A percentile compares a stretch with the other conserved stretches of the same genome.
Conservation (phyloP, 1,140 invertebrate genomes). For the Dermatophagoides farinae region DNA sequence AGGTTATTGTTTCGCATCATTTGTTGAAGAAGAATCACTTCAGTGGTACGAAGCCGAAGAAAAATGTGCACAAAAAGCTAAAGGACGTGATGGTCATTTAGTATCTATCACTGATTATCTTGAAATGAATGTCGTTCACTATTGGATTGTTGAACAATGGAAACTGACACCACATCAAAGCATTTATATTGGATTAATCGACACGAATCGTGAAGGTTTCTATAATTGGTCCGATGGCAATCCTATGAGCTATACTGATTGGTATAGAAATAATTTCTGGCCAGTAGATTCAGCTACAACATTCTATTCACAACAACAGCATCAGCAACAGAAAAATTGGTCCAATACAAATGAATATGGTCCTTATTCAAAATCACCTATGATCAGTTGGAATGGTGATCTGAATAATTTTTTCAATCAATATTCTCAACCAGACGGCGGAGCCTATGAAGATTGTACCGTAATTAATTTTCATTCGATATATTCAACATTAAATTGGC, state of each 20-base stretch:
- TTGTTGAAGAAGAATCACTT: conserved; percentile 17
- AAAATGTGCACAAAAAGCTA: conserved; percentile 14
- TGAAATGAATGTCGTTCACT: conserved; percentile 22
- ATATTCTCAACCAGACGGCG: conserved; percentile 21
- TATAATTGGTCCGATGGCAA: conserved; percentile 22
- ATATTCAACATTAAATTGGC: conserved; percentile 22
- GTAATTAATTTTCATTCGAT: conserved; percentile 20
- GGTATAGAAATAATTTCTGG: conserved; percentile 14
- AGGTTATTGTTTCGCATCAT: conserved; percentile 20
- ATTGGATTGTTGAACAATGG: conserved; percentile 20
- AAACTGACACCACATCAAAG: conserved; percentile 15
- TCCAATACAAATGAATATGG: background rate
- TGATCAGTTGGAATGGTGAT: background rate
- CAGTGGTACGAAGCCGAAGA: conserved; percentile 22
- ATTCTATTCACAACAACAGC: background rate
- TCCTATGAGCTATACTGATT: conserved; percentile 23
- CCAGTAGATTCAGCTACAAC: background rate
- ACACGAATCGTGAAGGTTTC: conserved; percentile 20
- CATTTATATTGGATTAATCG: conserved; percentile 22
- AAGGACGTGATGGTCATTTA: conserved; percentile 19
- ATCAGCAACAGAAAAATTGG: background rate
- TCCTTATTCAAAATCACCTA: background rate
- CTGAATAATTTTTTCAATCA: background rate
- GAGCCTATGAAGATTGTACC: conserved; percentile 23
- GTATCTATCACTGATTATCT: conserved; percentile 20